phyloP scores from a whole-genome alignment of 2,888 invertebrate species.

The Drosophila paranaensis region DNA sequence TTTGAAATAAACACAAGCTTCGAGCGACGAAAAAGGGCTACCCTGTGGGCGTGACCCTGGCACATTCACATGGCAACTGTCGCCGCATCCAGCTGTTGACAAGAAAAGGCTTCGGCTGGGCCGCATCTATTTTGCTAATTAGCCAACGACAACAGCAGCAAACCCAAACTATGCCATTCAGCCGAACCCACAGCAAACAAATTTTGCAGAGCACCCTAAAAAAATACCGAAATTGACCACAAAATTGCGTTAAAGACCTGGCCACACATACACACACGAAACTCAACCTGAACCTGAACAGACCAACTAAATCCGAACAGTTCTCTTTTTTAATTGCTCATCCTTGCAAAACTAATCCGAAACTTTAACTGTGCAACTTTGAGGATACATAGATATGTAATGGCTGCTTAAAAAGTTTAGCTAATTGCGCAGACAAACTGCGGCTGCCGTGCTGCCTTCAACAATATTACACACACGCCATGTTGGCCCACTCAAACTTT shows the following conservation, averaged over 20 bases:
- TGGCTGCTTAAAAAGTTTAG: conserved; percentile 22
- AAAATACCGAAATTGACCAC: conserved; percentile 46
- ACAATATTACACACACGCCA: conserved; percentile 43
- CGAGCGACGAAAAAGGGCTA: conserved; percentile 13
- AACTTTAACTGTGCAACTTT: conserved; percentile 24
- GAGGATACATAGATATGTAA: conserved; percentile 23
- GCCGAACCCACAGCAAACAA: conserved; percentile 22
- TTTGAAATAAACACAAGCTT: conserved; percentile 48
- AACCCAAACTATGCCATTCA: conserved; percentile 30
- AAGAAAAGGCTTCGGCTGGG: conserved; percentile 29
- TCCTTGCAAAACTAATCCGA: conserved; percentile 12
- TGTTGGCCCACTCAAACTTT: conserved; percentile 44
- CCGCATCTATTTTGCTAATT: conserved; percentile 59
- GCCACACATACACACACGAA: conserved; percentile 4
- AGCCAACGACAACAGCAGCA: conserved; percentile 39
- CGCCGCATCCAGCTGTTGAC: conserved; percentile 63
- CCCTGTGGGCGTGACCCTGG: conserved; percentile 52
- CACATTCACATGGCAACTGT: conserved; percentile 36
- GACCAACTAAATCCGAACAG: conserved; percentile 8
- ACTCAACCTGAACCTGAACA: conserved; percentile 15
- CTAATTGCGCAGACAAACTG: conserved; percentile 53
- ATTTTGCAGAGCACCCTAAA: conserved; percentile 14
- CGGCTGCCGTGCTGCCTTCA: background rate
- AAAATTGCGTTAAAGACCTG: conserved; percentile 45
- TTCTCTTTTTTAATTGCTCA: conserved; percentile 18